phyloP scores from a whole-genome alignment of 2,888 invertebrate species.

The Exocentrus adspersus region DNA sequence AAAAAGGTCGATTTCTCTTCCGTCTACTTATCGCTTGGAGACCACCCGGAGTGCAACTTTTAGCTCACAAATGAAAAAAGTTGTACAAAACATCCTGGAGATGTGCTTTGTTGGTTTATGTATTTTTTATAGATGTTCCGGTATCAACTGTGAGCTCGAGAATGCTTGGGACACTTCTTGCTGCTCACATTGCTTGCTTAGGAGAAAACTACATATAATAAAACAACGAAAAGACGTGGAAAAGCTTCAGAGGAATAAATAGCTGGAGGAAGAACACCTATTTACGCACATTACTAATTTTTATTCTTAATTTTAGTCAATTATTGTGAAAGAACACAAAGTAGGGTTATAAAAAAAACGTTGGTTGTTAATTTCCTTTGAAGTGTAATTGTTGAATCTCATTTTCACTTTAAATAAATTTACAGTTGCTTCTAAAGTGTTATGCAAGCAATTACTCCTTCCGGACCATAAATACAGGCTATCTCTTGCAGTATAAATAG shows the following conservation, averaged over 20 bases:
- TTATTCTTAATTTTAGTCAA: conserved; percentile 14
- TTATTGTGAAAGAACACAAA: too few species aligned
- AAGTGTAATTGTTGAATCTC: too few species aligned
- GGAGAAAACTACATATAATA: not conserved
- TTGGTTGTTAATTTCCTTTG: too few species aligned
- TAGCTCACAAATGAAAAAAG: conserved; percentile 6
- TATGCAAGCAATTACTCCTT: conserved; percentile 26
- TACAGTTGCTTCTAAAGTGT: conserved; percentile 23
- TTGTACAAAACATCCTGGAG: conserved; percentile 4
- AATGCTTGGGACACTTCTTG: not conserved
- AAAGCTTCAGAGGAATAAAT: not conserved
- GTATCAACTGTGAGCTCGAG: not conserved
- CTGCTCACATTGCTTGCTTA: not conserved
- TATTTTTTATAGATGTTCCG: conserved; percentile 4
- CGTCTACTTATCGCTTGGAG: conserved; percentile 47
- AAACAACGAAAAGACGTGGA: not conserved
- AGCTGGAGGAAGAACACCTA: not conserved
- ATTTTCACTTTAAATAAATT: conserved; percentile 23
- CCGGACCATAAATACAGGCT: conserved; percentile 23
- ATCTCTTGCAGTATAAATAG: conserved; percentile 21
- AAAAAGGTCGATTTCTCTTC: conserved; percentile 46
- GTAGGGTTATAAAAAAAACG: too few species aligned
- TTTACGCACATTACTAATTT: conserved; percentile 14
- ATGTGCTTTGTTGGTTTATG: conserved; percentile 11
- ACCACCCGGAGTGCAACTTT: conserved; percentile 36